A percentile compares a stretch with the other conserved stretches of the same genome.
Evolutionary conservation across 2,888 invertebrate species (phyloP).

Genomic region (Pseudococcus jackbeardsleyi): DNA sequence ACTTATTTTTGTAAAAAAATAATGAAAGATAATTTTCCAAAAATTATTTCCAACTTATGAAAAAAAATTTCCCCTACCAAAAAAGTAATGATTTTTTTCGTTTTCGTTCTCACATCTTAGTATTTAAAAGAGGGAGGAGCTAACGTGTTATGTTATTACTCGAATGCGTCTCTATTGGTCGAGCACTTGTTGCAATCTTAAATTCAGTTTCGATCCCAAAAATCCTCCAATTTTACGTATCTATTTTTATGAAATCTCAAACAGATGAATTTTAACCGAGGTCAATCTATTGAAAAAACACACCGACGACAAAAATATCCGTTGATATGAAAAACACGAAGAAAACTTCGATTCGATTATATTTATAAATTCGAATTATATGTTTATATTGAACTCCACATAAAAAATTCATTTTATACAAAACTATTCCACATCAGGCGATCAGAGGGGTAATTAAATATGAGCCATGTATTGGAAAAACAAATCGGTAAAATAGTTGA

Average conservation of each 20-base stretch:
- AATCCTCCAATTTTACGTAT: neutral
- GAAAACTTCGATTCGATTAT: neutral
- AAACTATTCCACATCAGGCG: neutral
- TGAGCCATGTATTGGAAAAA: neutral
- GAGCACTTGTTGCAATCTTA: slow-evolving; percentile 11
- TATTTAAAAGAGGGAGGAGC: slow-evolving; percentile 29
- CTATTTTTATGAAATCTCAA: neutral
- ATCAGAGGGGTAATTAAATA: neutral
- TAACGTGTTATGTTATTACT: slow-evolving; percentile 9
- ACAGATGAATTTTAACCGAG: neutral
- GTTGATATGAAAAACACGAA: neutral
- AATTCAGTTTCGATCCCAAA: neutral
- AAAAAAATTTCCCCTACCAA: no score
- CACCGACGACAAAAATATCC: neutral
- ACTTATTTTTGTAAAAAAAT: no score
- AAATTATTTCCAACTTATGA: no score
- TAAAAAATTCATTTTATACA: neutral
- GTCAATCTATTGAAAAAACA: neutral
- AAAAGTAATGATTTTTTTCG: no score
- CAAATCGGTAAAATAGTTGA: neutral
- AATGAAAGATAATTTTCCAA: no score
- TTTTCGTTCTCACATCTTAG: neutral
- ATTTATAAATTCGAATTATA: neutral
- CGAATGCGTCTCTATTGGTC: neutral
- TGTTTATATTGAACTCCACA: neutral